Evolutionary conservation across 2,797 vertebrate species (phyloP), one percentile per base, ranked within the genome.

Genomic region (Cygnus olor): DNA sequence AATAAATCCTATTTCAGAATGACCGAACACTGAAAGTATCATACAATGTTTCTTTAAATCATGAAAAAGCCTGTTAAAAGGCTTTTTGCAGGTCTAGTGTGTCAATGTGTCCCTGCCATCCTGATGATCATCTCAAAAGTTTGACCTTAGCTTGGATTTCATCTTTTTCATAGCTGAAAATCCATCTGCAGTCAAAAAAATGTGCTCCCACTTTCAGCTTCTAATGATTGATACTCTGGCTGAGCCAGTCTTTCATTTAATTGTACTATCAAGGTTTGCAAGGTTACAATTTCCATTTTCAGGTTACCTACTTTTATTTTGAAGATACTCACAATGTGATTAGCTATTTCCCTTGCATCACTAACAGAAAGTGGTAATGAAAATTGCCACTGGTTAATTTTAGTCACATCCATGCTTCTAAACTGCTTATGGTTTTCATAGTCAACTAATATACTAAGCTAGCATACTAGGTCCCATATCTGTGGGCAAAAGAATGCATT

Each of bases 251-350:
- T 63, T 90, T 69, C 45, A 51, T 94, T 80, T 91, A 95, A 83
- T 88, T 95, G 47, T 56, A 70, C 56, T 63, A 66, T 82, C 64
- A 85, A 13, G 10, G 9, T 80, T 80, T 89, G 32, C 80, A 82
- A 95, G 71, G 76, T 91, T 85, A 58, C 72, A 58, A 93, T 88
- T 95, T 92, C 85, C 64, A 85, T 94, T 92, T 91, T 94, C 34
- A 73, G 85, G 91, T 95, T 76, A 77, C 10, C 7, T 57, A 34
- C 45, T 85, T 82, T 45, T 77, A 38, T 87, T 95, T 73, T 87
- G 76, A 88, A 89, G 71, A 42, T 51, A 51, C 15, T 54, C 89
- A 40, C 28, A 22, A 51, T 64, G 8, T 57, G 65, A 92, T 94
- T 90, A 92, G 36, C 36, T 65, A 40, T 88, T 86, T 89, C 57